Base-by-base conservation (phyloP, 2,797 vertebrate genomes). In the Enoplosus armatus region DNA sequence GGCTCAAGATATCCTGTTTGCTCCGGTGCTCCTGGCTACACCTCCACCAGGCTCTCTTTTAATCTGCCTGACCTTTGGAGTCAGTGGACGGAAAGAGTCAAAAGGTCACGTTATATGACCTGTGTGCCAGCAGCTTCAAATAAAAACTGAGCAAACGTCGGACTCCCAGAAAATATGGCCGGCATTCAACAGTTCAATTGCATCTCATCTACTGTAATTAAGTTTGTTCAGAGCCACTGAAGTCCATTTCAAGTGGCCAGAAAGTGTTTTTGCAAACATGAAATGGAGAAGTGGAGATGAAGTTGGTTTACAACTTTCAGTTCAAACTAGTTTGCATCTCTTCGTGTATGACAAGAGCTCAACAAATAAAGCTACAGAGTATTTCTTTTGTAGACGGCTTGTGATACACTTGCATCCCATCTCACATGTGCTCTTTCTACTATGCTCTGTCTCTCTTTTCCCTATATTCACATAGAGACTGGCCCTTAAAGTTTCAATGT, bases 21-120 rank as follows among this genome's bases (percentile, higher is more conserved):
- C 66, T 59, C 55, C 14, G 6, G 29, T 3, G 6, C 53, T 82
- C 72, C 47, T 48, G n/a, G 79, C 51, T 27, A 10, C 64, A 18
- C 29, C 70, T 77, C 80, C 55, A 62, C 41, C 31, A 60, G 67
- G 60, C 63, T 75, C 39, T 53, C 37, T 24, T 78, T 75, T 84
- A 83, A 90, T 80, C 68, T 69, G 41, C n/a, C 47, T 87, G 87
- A 87, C 87, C 86, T 89, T 89, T 86, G 56, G 64, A 79, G 58
- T 39, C 77, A 24, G 77, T 65, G 71, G 72, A 79, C 1, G 53
- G 79, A 86, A 79, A 81, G 74, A 84, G 73, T 79, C 64, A 58
- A 81, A 86, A 84, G 80, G 82, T 80, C 60, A 80, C 22, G 12
- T 72, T 75, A 81, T 72, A 27, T 78, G 76, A 86, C 78, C 71